Base-by-base conservation (phyloP, 2,888 invertebrate genomes). In the Cephalotes varians region DNA sequence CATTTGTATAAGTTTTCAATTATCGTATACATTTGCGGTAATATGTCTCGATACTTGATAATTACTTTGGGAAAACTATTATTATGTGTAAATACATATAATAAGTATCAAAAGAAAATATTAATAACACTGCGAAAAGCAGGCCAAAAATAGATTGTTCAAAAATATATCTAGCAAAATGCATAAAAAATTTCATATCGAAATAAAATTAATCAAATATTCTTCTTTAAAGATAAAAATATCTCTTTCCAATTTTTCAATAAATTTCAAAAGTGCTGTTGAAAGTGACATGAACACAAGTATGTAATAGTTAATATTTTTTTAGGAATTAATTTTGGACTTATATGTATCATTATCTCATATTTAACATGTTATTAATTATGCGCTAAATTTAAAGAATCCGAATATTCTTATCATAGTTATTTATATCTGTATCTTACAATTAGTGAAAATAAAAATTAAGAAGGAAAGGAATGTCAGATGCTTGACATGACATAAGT, bases 1-100 rank as follows among this genome's bases (percentile, higher is more conserved):
- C 65, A 67, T 76, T 76, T 67, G 51, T 67, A 67, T 67, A 76
- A 65, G 67, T 67, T 76, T 40, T 15, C 5, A 40, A 21, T 76
- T 54, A n/a, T 51, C 28, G 10, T 25, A 15, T 56, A 25, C n/a
- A 56, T 60, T 56, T n/a, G 21, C 15, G 21, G 10, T 28, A 25
- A 7, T 28, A 47, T 21, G 21, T 31, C 18, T 37, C 37, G 12
- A 54, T 40, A 54, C 6, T 12, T 54, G 37, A 25, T 28, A 58
- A 58, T 1, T 40, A 40, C 6, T 0, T 71, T 7, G n/a, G 7
- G 9, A n/a, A 28, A 62, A 47, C 15, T 58, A 12, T 74, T 25
- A 37, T 49, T 9, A 58, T 12, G 47, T n/a, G 15, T 37, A 28
- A 72, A 2, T 25, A 31, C 12, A 18, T 34, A n/a, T 40, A 15